Evolutionary conservation across 2,113 vertebrate genomes (phyloP), one percentile per base, ranked within the genome.

Genomic region (Silurus asotus): DNA sequence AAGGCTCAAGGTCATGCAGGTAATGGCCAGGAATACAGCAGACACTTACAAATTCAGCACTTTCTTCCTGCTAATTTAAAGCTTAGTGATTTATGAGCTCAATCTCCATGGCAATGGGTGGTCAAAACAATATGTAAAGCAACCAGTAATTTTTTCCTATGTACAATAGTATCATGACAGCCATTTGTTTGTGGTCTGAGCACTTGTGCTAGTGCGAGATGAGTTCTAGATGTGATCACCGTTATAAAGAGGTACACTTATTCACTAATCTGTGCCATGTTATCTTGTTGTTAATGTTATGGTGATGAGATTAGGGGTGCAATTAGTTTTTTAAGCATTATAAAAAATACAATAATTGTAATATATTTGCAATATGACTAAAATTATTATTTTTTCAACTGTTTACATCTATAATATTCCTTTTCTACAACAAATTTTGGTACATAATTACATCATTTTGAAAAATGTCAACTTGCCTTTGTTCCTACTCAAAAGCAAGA

Each of bases 21-120:
- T 62, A 61, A 77, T 75, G 45, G 55, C n/a, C 14, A 48, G 53
- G 64, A 83, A 83, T 28, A 23, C 17, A 67, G 15, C 37, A 75
- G 20, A 61, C 7, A 59, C 56, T 49, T 76, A 51, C 25, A 58
- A 51, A 70, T 75, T 70, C 48, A 51, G 37, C 5, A 72, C 49
- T 51, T 69, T 62, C n/a, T 37, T 82, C 61, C 62, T 84, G 78
- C 76, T 85, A 74, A 88, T 49, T 74, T 67, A 84, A 75, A 23
- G 70, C 83, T 86, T 86, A 88, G 86, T 90, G 88, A 91, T 88
- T 87, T 88, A 91, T 91, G 83, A 90, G 84, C 88, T 81, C 48
- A 90, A 89, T 84, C 55, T 76, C 82, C 59, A 84, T 20, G 23
- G 87, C 91, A 92, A 93, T 88, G 86, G 89, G 93, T 92, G 90